phyloP scores from a whole-genome alignment of 2,113 vertebrate species.

The Passer domesticus region DNA sequence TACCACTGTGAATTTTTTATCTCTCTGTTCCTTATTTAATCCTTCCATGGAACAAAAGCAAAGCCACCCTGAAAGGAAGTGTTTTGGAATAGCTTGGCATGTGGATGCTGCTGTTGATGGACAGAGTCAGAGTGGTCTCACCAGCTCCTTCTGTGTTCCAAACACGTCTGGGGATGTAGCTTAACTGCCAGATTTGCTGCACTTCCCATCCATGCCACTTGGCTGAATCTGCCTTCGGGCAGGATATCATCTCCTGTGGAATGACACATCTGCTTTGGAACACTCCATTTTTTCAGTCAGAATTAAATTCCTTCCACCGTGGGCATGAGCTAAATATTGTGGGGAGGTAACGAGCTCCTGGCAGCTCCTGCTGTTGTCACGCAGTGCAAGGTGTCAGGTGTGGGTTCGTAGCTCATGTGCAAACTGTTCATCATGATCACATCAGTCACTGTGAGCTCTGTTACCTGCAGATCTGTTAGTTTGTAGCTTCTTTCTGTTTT shows the following conservation, averaged over 20 bases:
- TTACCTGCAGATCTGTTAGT: background rate
- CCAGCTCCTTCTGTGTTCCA: background rate
- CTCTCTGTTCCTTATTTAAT: background rate
- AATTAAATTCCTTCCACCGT: constrained; percentile 24
- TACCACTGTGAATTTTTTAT: background rate
- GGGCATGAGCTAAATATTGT: background rate
- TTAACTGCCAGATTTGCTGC: background rate
- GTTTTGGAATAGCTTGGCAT: background rate
- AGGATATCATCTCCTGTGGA: background rate
- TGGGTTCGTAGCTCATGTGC: background rate
- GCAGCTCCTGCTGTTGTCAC: background rate
- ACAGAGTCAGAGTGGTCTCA: background rate
- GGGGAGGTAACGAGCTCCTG: background rate
- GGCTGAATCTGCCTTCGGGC: background rate
- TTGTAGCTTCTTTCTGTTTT: background rate
- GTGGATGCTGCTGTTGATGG: accelerated
- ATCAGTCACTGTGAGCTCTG: background rate
- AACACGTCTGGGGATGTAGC: background rate
- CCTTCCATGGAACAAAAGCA: background rate
- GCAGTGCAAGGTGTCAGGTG: background rate
- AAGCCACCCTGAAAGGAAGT: background rate
- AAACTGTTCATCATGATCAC: background rate
- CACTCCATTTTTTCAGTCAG: constrained; percentile 2
- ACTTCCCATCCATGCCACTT: background rate
- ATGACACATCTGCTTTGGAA: background rate